A percentile compares a stretch with the other conserved stretches of the same genome.
phyloP scores from a whole-genome alignment of 2,797 vertebrate genomes.

The Crossoptilon crossoptilon region DNA sequence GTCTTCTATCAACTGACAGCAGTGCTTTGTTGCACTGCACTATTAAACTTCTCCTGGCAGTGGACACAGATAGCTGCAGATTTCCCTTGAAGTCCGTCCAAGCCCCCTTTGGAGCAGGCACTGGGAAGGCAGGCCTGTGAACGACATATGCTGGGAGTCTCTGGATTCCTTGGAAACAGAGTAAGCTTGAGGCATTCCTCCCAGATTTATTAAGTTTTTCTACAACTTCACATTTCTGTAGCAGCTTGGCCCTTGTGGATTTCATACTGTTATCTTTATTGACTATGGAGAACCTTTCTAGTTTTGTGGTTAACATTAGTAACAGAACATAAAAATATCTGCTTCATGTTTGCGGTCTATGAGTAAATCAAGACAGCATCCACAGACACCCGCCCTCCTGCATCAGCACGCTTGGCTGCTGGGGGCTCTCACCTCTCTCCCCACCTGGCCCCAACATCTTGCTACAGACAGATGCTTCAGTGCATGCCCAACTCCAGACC shows the following conservation, averaged over 20 bases:
- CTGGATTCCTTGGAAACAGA: conserved; percentile 19
- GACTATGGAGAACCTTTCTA: not conserved
- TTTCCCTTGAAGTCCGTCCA: conserved; percentile 74
- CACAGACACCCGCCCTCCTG: not conserved
- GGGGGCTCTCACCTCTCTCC: not conserved
- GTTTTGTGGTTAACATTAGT: conserved; percentile 36
- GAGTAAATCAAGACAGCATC: not conserved
- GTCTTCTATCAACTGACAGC: conserved; percentile 12
- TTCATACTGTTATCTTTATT: conserved; percentile 41
- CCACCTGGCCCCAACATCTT: not conserved
- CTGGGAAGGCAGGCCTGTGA: conserved; percentile 1
- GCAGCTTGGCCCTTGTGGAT: not conserved
- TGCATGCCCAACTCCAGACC: rapidly evolving
- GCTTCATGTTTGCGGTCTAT: conserved; percentile 27
- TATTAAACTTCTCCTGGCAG: conserved; percentile 57
- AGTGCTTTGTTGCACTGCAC: conserved; percentile 7
- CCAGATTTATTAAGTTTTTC: conserved; percentile 52
- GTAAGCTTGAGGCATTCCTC: conserved; percentile 37
- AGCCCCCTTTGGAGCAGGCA: not conserved
- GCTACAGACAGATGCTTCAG: not conserved
- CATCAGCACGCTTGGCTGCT: not conserved
- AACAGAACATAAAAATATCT: conserved; percentile 32
- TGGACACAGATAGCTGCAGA: conserved; percentile 1
- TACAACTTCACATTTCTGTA: conserved; percentile 10
- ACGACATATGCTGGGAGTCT: not conserved